Percentiles rank a stretch among this genome's conserved stretches.
Evolutionary conservation across 2,113 vertebrate genomes (phyloP).

Genomic region (Piliocolobus tephrosceles): DNA sequence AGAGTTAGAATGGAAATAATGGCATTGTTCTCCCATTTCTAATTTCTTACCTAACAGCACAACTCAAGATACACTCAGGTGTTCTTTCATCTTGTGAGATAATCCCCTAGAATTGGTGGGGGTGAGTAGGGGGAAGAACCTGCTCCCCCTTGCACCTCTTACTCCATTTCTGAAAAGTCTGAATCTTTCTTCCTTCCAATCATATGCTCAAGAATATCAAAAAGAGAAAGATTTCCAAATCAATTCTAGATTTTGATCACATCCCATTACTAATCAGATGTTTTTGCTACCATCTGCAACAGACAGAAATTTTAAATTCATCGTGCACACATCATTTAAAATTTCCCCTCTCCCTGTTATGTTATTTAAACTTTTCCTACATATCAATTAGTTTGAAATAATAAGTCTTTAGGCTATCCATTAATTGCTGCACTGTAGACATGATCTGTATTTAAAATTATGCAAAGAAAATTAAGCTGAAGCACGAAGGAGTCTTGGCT

Average conservation of each 20-base stretch:
- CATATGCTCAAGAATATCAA: background rate
- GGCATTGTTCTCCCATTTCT: background rate
- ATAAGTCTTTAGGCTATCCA: conserved; percentile 89
- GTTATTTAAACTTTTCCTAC: conserved; percentile 87
- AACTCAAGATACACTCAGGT: background rate
- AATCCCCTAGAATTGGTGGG: background rate
- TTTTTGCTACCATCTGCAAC: conserved; percentile 59
- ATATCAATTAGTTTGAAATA: conserved; percentile 89
- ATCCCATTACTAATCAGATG: conserved; percentile 32
- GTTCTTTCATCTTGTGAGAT: background rate
- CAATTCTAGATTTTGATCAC: background rate
- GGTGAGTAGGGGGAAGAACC: accelerated
- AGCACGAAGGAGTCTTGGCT: conserved; percentile 83
- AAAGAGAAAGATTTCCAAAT: background rate
- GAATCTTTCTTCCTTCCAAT: background rate
- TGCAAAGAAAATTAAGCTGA: conserved; percentile 84
- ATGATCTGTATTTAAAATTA: conserved; percentile 88
- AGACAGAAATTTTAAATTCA: conserved; percentile 77
- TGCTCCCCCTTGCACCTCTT: accelerated
- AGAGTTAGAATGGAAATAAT: background rate
- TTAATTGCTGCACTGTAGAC: conserved; percentile 87
- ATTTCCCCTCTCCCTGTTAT: conserved; percentile 70
- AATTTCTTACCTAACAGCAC: background rate
- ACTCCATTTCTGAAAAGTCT: background rate
- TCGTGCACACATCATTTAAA: conserved; percentile 77